These are phyloP conservation scores for Motacilla alba DNA, from an alignment of 2,113 vertebrate genomes.

Conservation along the genomic window DNA sequence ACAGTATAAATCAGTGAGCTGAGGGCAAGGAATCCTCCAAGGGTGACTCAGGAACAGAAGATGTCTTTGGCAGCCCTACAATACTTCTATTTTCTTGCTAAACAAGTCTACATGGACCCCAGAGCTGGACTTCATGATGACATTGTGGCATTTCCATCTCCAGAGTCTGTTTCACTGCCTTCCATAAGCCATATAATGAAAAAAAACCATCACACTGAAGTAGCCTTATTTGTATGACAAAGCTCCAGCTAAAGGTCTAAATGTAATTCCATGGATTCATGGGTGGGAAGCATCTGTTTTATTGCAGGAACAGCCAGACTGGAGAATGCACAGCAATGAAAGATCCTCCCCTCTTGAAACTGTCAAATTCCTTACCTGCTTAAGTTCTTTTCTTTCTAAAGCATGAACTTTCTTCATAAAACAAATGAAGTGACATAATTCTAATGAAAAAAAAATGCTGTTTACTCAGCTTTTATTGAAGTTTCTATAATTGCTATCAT, in stretches of 20 bases:
- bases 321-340: not conserved
- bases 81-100: not conserved
- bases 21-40: not conserved
- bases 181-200: not conserved
- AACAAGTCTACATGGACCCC: not conserved
- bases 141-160: not conserved
- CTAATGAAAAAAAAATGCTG: not conserved
- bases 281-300: not conserved
- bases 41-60: not conserved
- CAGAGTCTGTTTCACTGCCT: not conserved
- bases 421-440: not conserved
- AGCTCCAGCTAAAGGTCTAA: not conserved
- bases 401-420: not conserved
- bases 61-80: not conserved
- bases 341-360: not conserved
- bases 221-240: not conserved
- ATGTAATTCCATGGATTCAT: not conserved
- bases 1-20: not conserved
- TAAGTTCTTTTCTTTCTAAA: not conserved
- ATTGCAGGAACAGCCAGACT: not conserved
- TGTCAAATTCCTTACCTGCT: not conserved
- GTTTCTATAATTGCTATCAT: not conserved
- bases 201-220: not conserved
- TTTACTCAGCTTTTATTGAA: not conserved
- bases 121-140: not conserved